Evolutionary conservation across 1,140 invertebrate species (phyloP).

Genomic region (Chelonus insularis): DNA sequence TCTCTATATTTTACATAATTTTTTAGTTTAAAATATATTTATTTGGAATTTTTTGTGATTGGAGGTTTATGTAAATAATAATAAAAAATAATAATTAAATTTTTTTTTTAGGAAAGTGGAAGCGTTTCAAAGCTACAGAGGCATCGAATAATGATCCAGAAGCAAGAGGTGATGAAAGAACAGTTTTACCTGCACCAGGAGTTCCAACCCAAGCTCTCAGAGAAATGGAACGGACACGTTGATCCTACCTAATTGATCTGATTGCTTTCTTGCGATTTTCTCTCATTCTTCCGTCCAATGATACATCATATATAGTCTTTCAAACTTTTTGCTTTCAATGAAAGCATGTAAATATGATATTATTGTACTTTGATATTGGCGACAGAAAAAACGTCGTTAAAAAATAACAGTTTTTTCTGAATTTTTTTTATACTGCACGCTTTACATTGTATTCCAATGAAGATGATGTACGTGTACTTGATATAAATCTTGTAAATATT

Average conservation of each 20-base stretch:
- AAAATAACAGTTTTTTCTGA: conserved; percentile 1
- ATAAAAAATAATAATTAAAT: conserved; percentile 6
- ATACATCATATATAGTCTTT: conserved; percentile 24
- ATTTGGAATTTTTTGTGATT: too few species aligned
- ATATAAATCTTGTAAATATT: conserved; percentile 16
- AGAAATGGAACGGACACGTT: conserved; percentile 48
- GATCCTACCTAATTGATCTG: conserved; percentile 19
- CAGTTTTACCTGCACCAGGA: conserved; percentile 42
- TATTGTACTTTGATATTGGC: background rate
- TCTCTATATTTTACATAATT: too few species aligned
- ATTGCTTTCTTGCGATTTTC: background rate
- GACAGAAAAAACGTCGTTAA: background rate
- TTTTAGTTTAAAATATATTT: too few species aligned
- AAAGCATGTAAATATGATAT: conserved; percentile 41
- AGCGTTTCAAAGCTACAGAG: conserved; percentile 52
- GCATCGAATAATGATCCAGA: conserved; percentile 49
- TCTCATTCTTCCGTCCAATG: background rate
- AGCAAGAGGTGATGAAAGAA: conserved; percentile 39
- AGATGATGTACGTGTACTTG: conserved; percentile 17
- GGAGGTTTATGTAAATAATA: background rate
- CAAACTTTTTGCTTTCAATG: conserved; percentile 48
- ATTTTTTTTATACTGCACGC: conserved; percentile 12
- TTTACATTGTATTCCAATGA: conserved; percentile 21
- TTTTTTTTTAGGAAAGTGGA: conserved; percentile 50
- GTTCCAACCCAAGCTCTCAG: conserved; percentile 47